Evolutionary conservation across 1,140 invertebrate species (phyloP).

Genomic region (Homarus americanus): DNA sequence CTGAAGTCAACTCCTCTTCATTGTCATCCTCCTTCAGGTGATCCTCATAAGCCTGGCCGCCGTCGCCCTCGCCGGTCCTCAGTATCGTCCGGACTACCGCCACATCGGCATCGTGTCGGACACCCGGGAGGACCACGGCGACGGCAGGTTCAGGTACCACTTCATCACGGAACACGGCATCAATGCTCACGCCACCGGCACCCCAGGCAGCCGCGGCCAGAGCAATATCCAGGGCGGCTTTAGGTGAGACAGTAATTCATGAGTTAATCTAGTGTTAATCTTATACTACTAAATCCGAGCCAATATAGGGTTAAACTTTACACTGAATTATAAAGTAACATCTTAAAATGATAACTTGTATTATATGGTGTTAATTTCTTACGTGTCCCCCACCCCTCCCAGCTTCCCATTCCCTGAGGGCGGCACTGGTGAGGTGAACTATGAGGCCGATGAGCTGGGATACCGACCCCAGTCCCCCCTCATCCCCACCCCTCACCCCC

Average conservation of each 20-base stretch:
- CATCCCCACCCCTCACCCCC: not conserved
- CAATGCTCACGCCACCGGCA: constrained; percentile 26
- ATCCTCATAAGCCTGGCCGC: constrained; percentile 29
- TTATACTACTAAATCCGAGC: no score
- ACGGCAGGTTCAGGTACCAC: constrained; percentile 43
- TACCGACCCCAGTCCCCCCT: not conserved
- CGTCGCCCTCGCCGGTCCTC: constrained; percentile 30
- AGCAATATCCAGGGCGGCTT: constrained; percentile 22
- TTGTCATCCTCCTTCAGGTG: not conserved
- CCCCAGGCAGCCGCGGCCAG: not conserved
- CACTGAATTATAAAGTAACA: no score
- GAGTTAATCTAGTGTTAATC: not conserved
- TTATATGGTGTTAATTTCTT: no score
- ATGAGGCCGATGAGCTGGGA: constrained; percentile 7
- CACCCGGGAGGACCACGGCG: constrained; percentile 25
- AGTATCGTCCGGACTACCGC: not conserved
- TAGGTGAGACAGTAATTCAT: not conserved
- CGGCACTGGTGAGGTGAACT: not conserved
- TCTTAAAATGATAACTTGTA: no score
- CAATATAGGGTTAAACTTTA: no score
- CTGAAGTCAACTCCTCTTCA: not conserved
- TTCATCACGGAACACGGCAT: constrained; percentile 47
- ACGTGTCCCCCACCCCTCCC: not conserved
- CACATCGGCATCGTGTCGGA: not conserved
- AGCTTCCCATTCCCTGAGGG: constrained; percentile 41